Base-by-base conservation (phyloP, 2,113 vertebrate species). In the Chaetodon trifascialis region DNA sequence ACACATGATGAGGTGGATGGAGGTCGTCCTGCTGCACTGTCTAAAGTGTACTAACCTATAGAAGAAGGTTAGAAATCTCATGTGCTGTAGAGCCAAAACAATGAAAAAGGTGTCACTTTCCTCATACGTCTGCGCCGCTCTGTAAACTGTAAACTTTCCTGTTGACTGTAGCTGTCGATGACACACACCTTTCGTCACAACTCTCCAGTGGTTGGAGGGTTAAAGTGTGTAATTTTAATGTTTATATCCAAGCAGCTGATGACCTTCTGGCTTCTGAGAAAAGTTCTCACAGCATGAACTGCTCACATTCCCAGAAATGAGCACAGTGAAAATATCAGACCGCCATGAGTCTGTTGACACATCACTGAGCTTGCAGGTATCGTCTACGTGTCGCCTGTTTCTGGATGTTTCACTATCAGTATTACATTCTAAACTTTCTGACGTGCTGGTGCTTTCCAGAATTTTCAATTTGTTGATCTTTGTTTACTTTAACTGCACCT, bases 181-280 rank as follows among this genome's bases (percentile, higher is more conserved):
- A 42, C 0, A 8, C 40, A 42, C 9, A 16, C 4, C 1, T 73
- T 63, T 51, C 8, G 25, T 49, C 38, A 40, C 23, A n/a, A 49
- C 44, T 19, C 74, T 47, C 49, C 47, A 7, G 5, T 34, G 11
- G 17, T 15, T 25, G 30, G 30, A 30, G 1, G 16, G 46, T 52
- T 44, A 52, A 64, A 23, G 1, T 21, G 47, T 68, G 72, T 11
- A 3, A 58, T 70, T 76, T 34, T 19, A 11, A 21, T 87, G 76
- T 91, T 92, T 89, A 65, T 71, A n/a, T 80, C 60, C 14, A 60
- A 82, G 54, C 87, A 83, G 75, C 69, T 60, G 71, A 75, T 62
- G 62, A 76, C 81, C 85, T 90, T 69, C 72, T 56, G 52, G 5
- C 62, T 92, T 92, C 90, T 67, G n/a, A 81, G 65, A 89, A 92